A percentile compares a stretch with the other conserved stretches of the same genome.
Evolutionary conservation across 2,797 vertebrate genomes (phyloP).

Genomic region (Chaenodraco wilsoni): DNA sequence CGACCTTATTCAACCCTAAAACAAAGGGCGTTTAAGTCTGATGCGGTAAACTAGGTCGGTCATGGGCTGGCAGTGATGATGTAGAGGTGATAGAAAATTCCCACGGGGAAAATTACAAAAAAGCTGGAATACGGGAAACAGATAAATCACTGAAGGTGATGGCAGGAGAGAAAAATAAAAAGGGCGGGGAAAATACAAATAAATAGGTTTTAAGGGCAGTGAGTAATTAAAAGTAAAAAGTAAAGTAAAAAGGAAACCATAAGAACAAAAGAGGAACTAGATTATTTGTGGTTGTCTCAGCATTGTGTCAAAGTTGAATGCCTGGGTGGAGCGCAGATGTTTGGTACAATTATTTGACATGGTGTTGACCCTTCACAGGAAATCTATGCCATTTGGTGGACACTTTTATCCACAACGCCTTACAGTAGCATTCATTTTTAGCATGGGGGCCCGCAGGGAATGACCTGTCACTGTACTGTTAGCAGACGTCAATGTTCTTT

Average conservation of each 20-base stretch:
- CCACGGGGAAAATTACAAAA: conserved; percentile 12
- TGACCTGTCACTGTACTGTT: conserved; percentile 47
- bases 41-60: conserved; percentile 34
- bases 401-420: conserved; percentile 45
- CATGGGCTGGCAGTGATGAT: conserved; percentile 33
- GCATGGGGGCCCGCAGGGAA: conserved; percentile 33
- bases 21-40: conserved; percentile 18
- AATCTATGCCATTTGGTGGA: conserved; percentile 59
- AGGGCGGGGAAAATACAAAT: conserved; percentile 14
- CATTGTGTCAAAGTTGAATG: conserved; percentile 75
- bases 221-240: no score
- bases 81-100: conserved; percentile 23
- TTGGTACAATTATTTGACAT: conserved; percentile 70
- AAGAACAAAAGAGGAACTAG: conserved; percentile 50
- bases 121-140: conserved; percentile 6
- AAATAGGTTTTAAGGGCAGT: conserved; percentile 9
- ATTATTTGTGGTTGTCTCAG: conserved; percentile 65
- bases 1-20: conserved; percentile 30
- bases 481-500: conserved; percentile 56
- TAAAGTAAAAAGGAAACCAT: conserved; percentile 50
- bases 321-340: conserved; percentile 62
- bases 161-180: conserved; percentile 15
- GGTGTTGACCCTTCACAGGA: conserved; percentile 66
- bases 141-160: conserved; percentile 2
- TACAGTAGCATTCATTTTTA: conserved; percentile 61